These are phyloP conservation scores for Zaprionus nigranus DNA, from an alignment of 1,140 invertebrate species.

Conservation along the genomic window DNA sequence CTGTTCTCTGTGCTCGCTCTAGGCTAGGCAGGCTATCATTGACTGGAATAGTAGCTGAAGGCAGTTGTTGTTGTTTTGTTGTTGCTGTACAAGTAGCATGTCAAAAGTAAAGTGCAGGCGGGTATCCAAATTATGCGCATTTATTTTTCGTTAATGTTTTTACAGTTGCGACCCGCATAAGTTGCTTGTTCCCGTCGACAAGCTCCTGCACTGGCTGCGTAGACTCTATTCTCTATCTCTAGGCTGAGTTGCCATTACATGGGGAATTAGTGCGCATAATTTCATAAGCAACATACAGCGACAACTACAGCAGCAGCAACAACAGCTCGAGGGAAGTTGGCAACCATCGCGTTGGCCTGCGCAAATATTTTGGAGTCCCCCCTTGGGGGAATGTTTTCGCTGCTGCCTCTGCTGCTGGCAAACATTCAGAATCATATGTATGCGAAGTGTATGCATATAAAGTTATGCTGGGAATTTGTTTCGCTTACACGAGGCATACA, in stretches of 20 bases:
- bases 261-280: slow-evolving; percentile 81
- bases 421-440: slow-evolving; percentile 58
- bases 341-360: slow-evolving; percentile 69
- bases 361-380: slow-evolving; percentile 67
- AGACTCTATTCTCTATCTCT: slow-evolving; percentile 43
- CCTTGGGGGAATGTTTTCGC: slow-evolving; percentile 56
- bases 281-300: slow-evolving; percentile 65
- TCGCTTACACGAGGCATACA: slow-evolving; percentile 24
- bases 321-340: slow-evolving; percentile 34
- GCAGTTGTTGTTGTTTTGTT: slow-evolving; percentile 20
- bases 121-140: slow-evolving; percentile 50
- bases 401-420: slow-evolving; percentile 36
- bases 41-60: slow-evolving; percentile 11
- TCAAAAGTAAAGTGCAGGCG: slow-evolving; percentile 46
- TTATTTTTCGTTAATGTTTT: slow-evolving; percentile 48
- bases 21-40: slow-evolving; percentile 15
- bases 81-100: slow-evolving; percentile 20
- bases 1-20: background rate
- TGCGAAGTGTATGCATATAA: slow-evolving; percentile 50
- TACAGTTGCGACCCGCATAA: slow-evolving; percentile 54
- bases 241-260: slow-evolving; percentile 63
- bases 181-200: slow-evolving; percentile 24
- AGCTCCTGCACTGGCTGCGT: slow-evolving; percentile 20
- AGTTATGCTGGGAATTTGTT: slow-evolving; percentile 75
- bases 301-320: slow-evolving; percentile 36